Conservation (phyloP, 2,888 invertebrate genomes). For the Microctonus aethiopoides region DNA sequence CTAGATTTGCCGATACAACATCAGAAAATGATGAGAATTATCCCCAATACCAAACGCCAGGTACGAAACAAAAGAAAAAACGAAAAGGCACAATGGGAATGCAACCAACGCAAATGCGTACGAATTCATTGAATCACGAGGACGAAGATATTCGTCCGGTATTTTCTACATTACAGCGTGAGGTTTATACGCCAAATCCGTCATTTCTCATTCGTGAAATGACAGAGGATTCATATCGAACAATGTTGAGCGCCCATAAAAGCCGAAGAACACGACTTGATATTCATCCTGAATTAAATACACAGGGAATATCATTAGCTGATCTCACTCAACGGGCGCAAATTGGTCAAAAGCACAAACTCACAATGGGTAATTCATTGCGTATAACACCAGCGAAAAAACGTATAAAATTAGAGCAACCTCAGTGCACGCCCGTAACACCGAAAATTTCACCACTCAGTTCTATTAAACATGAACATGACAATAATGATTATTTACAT, state of each 20-base stretch:
- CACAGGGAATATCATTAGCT: constrained; percentile 79
- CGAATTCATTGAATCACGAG: constrained; percentile 54
- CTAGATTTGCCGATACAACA: constrained; percentile 56
- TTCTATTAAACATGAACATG: constrained; percentile 57
- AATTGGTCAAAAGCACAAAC: constrained; percentile 68
- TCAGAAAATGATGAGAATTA: constrained; percentile 64
- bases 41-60: constrained; percentile 52
- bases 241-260: constrained; percentile 78
- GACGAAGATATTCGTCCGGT: constrained; percentile 62
- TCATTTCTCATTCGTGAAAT: constrained; percentile 69
- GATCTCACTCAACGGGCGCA: constrained; percentile 73
- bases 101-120: constrained; percentile 53
- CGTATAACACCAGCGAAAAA: constrained; percentile 68
- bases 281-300: constrained; percentile 82
- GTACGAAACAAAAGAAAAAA: constrained; percentile 55
- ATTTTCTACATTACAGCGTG: constrained; percentile 61
- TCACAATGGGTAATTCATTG: constrained; percentile 68
- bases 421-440: constrained; percentile 59
- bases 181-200: constrained; percentile 56
- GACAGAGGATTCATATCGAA: constrained; percentile 75
- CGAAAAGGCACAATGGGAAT: constrained; percentile 46
- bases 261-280: constrained; percentile 77
- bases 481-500: constrained; percentile 59
- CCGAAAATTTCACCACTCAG: constrained; percentile 41
- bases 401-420: constrained; percentile 57